phyloP scores from a whole-genome alignment of 2,888 invertebrate species.

The Pterostichus niger region DNA sequence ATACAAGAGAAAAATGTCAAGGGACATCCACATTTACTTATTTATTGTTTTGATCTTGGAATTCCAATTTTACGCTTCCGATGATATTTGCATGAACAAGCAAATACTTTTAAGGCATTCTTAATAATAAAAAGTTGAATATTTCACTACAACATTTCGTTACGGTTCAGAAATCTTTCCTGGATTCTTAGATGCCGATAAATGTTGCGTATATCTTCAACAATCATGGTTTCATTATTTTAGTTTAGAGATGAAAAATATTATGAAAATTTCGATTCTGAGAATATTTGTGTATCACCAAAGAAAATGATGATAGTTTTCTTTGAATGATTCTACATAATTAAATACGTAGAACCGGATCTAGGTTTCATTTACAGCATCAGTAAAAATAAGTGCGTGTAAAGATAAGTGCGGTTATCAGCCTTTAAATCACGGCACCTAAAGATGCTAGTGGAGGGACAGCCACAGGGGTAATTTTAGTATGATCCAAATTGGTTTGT shows the following conservation, averaged over 20 bases:
- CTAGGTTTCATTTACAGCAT: too few relatives aligned
- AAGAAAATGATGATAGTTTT: conserved; percentile 7
- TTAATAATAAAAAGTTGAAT: conserved; percentile 40
- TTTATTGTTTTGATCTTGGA: conserved; percentile 35
- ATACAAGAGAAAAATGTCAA: too few relatives aligned
- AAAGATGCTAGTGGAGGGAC: too few relatives aligned
- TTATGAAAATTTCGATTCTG: conserved; percentile 25
- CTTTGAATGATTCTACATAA: too few relatives aligned
- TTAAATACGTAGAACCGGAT: too few relatives aligned
- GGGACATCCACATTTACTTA: conserved; percentile 2
- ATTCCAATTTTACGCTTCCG: conserved; percentile 23
- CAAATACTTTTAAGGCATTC: conserved; percentile 37
- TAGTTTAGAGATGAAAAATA: conserved; percentile 21
- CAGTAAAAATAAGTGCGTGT: too few relatives aligned
- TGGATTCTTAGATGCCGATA: conserved; percentile 2
- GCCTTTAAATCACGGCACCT: too few relatives aligned
- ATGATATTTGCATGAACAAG: conserved; percentile 38
- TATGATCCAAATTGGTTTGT: too few relatives aligned
- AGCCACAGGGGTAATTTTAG: too few relatives aligned
- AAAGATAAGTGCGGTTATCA: too few relatives aligned
- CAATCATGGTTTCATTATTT: conserved; percentile 24
- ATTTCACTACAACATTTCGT: conserved; percentile 36
- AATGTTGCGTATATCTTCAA: conserved; percentile 21
- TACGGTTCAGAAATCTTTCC: conserved; percentile 31
- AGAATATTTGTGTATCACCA: conserved; percentile 6